A percentile compares a stretch with the other conserved stretches of the same genome.
These are phyloP conservation scores for Spatulosminthurus flaviceps DNA, from an alignment of 2,888 invertebrate species.

Conservation along the genomic window DNA sequence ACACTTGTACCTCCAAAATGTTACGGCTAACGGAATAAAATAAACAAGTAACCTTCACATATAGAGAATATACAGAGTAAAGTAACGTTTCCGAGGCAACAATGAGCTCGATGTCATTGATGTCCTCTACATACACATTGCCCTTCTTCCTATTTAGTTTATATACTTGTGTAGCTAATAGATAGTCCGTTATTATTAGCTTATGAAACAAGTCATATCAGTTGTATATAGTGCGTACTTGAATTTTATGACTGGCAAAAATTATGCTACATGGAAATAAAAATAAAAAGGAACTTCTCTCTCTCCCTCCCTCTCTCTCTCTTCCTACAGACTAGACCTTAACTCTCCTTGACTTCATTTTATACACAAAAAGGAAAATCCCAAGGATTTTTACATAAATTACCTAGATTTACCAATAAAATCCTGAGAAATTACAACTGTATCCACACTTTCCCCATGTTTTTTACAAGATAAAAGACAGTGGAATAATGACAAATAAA, in stretches of 20 bases:
- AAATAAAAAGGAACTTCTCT: not conserved
- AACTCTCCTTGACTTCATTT: not conserved
- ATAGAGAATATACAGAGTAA: no score
- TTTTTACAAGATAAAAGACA: no score
- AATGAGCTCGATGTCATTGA: not conserved
- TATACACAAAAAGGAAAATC: no score
- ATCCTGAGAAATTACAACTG: no score
- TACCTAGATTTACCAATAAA: no score
- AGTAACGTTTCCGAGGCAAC: slow-evolving; percentile 21
- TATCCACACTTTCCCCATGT: no score
- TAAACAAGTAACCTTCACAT: no score
- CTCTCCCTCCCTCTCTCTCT: not conserved
- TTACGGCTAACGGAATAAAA: no score
- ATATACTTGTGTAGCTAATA: not conserved
- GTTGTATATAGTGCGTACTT: not conserved
- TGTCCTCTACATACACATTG: not conserved
- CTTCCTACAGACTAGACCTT: no score
- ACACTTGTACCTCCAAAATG: no score
- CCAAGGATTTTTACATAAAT: no score
- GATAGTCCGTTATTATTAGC: not conserved
- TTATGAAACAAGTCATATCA: not conserved
- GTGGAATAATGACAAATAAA: no score
- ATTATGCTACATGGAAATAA: slow-evolving; percentile 27
- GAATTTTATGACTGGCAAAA: slow-evolving; percentile 41
- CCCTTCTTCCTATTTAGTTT: not conserved